These are phyloP conservation scores for Zaprionus africanus DNA, from an alignment of 1,140 invertebrate species.

Conservation along the genomic window DNA sequence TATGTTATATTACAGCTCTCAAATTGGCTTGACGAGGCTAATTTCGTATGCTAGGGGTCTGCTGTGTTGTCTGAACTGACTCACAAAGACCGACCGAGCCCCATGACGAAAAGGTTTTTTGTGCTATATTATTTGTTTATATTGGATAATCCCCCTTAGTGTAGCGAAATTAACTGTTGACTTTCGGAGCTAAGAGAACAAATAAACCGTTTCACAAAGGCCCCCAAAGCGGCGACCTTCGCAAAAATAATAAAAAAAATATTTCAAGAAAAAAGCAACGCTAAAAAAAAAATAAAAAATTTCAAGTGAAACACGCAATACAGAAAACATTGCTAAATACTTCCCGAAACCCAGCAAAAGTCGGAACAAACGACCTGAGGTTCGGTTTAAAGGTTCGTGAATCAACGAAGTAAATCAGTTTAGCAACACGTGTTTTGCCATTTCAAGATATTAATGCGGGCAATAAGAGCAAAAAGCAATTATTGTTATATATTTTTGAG, in stretches of 20 bases:
- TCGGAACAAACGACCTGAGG: slow-evolving; percentile 23
- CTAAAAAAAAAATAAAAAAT: slow-evolving; percentile 6
- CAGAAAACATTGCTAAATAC: slow-evolving; percentile 61
- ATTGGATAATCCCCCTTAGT: slow-evolving; percentile 23
- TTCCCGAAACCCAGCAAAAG: slow-evolving; percentile 40
- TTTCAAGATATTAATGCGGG: slow-evolving; percentile 1
- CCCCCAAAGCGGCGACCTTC: slow-evolving; percentile 58
- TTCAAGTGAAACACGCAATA: slow-evolving; percentile 66
- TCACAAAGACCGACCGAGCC: slow-evolving; percentile 18
- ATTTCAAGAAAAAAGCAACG: not conserved
- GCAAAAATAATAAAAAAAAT: slow-evolving; percentile 34
- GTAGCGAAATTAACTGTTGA: slow-evolving; percentile 58
- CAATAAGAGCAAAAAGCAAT: slow-evolving; percentile 10
- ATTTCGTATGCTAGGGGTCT: slow-evolving; percentile 37
- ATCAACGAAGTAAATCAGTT: slow-evolving; percentile 69
- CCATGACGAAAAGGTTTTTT: slow-evolving; percentile 15
- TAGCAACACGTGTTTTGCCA: slow-evolving; percentile 39
- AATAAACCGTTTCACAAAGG: slow-evolving; percentile 57
- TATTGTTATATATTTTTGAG: slow-evolving; percentile 9
- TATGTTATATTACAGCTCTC: slow-evolving; percentile 14
- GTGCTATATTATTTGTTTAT: slow-evolving; percentile 8
- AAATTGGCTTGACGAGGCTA: slow-evolving; percentile 22
- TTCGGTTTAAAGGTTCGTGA: slow-evolving; percentile 32
- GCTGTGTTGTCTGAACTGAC: slow-evolving; percentile 15
- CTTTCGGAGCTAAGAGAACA: slow-evolving; percentile 63